A percentile compares a stretch with the other conserved stretches of the same genome.
Evolutionary conservation across 2,797 vertebrate genomes (phyloP).

Genomic region (Pelochelys cantorii): DNA sequence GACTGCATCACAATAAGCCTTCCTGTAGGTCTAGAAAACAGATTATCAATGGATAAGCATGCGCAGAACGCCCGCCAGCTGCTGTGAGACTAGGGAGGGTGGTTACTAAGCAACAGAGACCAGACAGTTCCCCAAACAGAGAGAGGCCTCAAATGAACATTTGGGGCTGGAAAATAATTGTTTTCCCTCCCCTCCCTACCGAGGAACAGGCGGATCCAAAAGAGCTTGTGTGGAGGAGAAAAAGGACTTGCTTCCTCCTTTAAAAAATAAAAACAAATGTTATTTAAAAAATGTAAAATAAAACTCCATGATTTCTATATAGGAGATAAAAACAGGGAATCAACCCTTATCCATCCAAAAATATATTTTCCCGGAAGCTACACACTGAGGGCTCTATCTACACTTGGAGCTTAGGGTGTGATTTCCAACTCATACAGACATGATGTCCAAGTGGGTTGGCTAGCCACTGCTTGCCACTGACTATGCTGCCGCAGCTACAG

Average conservation of each 20-base stretch:
- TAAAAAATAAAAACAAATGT: not conserved
- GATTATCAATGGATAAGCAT: constrained; percentile 55
- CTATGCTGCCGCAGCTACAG: not conserved
- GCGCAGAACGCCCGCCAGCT: constrained; percentile 10
- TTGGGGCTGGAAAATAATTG: not conserved
- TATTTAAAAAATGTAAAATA: not conserved
- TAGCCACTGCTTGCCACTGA: not conserved
- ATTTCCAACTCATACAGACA: not conserved
- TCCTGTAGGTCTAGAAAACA: constrained; percentile 58
- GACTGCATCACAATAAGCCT: constrained; percentile 35
- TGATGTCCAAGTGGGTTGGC: not conserved
- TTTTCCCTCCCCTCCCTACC: not conserved
- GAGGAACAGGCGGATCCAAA: not conserved
- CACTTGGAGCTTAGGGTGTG: not conserved
- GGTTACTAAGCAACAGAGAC: constrained; percentile 78
- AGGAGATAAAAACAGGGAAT: not conserved
- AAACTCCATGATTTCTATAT: not conserved
- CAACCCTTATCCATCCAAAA: not conserved
- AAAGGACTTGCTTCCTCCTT: rapidly evolving
- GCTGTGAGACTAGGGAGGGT: constrained; percentile 44
- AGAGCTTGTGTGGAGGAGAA: not conserved
- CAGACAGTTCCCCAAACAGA: constrained; percentile 60
- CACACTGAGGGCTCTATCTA: not conserved
- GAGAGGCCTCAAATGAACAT: constrained; percentile 45
- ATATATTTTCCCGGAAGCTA: constrained; percentile 5